A percentile compares a stretch with the other conserved stretches of the same genome.
These are phyloP conservation scores for Lytechinus pictus DNA, from an alignment of 35 echinoderm and acorn worm species.

Conservation along the genomic window DNA sequence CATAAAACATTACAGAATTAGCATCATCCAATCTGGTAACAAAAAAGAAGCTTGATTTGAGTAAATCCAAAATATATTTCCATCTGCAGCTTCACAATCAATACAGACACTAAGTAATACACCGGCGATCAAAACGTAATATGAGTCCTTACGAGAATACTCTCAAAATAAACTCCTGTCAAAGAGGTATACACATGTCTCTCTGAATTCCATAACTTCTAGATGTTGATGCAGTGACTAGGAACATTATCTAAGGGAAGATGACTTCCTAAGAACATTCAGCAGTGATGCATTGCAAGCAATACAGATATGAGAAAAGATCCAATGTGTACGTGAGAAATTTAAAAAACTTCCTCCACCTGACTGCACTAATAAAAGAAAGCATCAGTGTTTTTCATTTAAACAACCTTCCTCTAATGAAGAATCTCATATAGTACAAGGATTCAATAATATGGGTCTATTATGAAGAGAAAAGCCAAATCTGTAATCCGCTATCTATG, in stretches of 20 bases:
- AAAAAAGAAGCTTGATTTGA: background rate
- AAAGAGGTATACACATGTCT: background rate
- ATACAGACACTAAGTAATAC: background rate
- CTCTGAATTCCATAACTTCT: background rate
- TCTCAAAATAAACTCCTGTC: constrained; percentile 3
- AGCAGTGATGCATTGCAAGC: background rate
- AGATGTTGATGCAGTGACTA: background rate
- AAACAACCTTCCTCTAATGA: background rate
- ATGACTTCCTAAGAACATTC: background rate
- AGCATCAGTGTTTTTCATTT: background rate
- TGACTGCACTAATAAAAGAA: background rate
- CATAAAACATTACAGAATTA: background rate
- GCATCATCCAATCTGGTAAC: background rate
- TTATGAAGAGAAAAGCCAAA: background rate
- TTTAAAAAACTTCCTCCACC: background rate
- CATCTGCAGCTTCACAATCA: background rate
- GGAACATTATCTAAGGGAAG: too few relatives aligned
- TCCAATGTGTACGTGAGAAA: background rate
- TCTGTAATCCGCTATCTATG: constrained; percentile 3
- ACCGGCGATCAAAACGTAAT: background rate
- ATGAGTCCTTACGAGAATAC: background rate
- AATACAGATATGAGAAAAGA: background rate
- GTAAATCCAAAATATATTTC: constrained; percentile 6
- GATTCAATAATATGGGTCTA: constrained; percentile 5
- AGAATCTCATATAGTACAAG: background rate